Evolutionary conservation across 2,113 vertebrate genomes (phyloP).

Genomic region (Anseranas semipalmata): DNA sequence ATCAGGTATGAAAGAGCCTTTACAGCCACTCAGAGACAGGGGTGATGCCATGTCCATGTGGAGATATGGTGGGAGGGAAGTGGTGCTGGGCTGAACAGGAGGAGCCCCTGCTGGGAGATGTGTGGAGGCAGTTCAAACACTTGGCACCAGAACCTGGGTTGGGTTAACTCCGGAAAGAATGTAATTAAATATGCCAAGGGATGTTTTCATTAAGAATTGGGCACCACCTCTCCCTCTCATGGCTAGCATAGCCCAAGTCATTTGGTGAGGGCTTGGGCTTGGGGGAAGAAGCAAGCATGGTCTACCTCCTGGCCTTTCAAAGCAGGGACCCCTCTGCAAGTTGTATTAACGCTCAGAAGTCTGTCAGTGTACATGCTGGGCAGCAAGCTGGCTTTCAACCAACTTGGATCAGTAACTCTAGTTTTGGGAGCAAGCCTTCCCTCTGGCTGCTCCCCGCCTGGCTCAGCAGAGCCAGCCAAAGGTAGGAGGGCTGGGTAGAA

Average conservation of each 20-base stretch:
- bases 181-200: neutral
- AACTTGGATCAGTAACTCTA: neutral
- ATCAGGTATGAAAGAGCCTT: constrained; percentile 79
- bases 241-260: neutral
- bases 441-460: neutral
- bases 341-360: neutral
- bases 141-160: constrained; percentile 10
- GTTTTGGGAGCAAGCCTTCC: neutral
- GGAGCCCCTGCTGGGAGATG: neutral
- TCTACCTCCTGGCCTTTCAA: neutral
- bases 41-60: neutral
- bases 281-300: neutral
- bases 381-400: neutral
- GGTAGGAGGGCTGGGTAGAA: neutral
- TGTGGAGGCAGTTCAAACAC: neutral
- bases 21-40: neutral
- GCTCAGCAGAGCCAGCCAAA: neutral
- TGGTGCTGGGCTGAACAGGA: neutral
- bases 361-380: neutral
- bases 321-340: neutral
- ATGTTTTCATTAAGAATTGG: neutral
- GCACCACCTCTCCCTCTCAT: neutral
- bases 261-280: neutral
- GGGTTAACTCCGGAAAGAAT: neutral
- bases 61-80: neutral